These are phyloP conservation scores for Gymnoscopelus braueri DNA, from an alignment of 2,797 vertebrate genomes.

Conservation along the genomic window DNA sequence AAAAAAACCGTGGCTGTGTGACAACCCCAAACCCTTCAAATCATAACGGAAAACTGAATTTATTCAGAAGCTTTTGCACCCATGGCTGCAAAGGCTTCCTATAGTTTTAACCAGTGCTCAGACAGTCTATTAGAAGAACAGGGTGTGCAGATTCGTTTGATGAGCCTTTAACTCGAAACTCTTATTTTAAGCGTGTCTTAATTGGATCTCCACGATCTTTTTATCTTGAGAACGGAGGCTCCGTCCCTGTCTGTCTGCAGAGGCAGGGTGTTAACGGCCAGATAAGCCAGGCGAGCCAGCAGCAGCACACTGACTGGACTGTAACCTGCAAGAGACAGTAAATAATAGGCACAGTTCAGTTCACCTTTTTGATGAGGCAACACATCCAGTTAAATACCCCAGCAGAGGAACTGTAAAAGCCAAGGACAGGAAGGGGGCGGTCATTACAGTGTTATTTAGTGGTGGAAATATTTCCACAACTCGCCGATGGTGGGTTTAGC, in stretches of 20 bases:
- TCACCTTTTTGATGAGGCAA: too few relatives aligned
- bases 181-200: conserved; percentile 62
- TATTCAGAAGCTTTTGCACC: too few relatives aligned
- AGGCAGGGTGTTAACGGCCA: conserved; percentile 54
- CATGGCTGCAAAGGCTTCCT: too few relatives aligned
- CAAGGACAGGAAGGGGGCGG: background rate
- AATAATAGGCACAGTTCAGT: too few relatives aligned
- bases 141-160: conserved; percentile 20
- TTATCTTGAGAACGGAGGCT: conserved; percentile 63
- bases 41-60: too few relatives aligned
- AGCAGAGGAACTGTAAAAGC: too few relatives aligned
- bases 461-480: conserved; percentile 15
- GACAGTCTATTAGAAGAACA: conserved; percentile 1
- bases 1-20: too few relatives aligned
- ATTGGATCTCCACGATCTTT: conserved; percentile 78
- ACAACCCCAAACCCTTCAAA: too few relatives aligned
- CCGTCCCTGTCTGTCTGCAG: conserved; percentile 29
- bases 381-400: too few relatives aligned
- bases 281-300: conserved; percentile 31
- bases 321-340: too few relatives aligned
- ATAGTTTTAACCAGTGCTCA: conserved; percentile 18
- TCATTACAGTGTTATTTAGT: conserved; percentile 1
- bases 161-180: conserved; percentile 45
- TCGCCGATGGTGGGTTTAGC: conserved; percentile 24
- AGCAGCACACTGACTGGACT: conserved; percentile 18